Conservation (phyloP, 2,888 invertebrate species). For the Drosophila fulvimacula region DNA sequence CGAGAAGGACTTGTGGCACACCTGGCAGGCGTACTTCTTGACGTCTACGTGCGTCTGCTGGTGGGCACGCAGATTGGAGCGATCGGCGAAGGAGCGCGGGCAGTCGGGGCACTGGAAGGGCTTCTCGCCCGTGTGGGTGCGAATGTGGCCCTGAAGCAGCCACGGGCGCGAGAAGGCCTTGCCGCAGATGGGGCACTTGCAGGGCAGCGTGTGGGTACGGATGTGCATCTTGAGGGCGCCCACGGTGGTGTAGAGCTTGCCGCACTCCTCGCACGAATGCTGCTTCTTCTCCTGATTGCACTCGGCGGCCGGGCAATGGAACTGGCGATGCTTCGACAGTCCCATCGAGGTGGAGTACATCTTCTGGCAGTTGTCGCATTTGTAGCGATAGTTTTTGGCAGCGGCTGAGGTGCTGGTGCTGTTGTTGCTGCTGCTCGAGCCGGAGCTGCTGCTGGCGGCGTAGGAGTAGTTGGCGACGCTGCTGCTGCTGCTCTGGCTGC, state of each 20-base stretch:
- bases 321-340: constrained; percentile 96
- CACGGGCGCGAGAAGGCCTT: constrained; percentile 84
- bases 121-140: constrained; percentile 84
- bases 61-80: constrained; percentile 84
- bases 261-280: constrained; percentile 83
- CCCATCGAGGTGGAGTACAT: constrained; percentile 98
- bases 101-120: constrained; percentile 84
- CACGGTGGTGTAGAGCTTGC: constrained; percentile 83
- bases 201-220: constrained; percentile 84
- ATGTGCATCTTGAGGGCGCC: constrained; percentile 85
- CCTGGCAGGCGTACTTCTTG: constrained; percentile 83
- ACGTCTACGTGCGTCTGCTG: constrained; percentile 84
- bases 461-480: constrained; percentile 38
- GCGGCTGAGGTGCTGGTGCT: constrained; percentile 8
- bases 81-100: constrained; percentile 84
- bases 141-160: constrained; percentile 84
- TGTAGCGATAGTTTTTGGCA: constrained; percentile 87
- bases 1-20: constrained; percentile 84
- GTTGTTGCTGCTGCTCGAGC: constrained; percentile 15
- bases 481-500: constrained; percentile 32
- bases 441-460: constrained; percentile 23
- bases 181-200: constrained; percentile 84
- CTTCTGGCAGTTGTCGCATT: constrained; percentile 96
- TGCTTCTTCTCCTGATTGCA: constrained; percentile 94
- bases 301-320: constrained; percentile 95